Conservation (phyloP, 35 echinoderm and acorn worm genomes). For the Acanthaster planci region DNA sequence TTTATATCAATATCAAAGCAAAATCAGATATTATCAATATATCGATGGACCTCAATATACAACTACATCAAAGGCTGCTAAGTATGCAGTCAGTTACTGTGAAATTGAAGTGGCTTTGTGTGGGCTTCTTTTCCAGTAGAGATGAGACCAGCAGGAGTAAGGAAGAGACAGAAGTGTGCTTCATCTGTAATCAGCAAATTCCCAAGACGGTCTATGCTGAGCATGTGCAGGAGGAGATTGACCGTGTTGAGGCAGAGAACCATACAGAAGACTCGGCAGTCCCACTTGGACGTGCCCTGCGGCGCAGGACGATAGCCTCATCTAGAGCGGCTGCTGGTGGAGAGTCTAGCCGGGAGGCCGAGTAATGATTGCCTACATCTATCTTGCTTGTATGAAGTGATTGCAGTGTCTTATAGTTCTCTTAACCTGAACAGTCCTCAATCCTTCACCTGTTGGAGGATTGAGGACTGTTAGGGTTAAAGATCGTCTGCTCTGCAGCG, state of each 20-base stretch:
- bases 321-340: not conserved
- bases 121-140: not conserved
- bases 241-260: not conserved
- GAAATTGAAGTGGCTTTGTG: too few relatives aligned
- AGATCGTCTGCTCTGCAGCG: too few relatives aligned
- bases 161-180: not conserved
- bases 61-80: too few relatives aligned
- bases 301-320: not conserved
- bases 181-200: not conserved
- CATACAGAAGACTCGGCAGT: not conserved
- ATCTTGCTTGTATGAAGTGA: slow-evolving; percentile 14
- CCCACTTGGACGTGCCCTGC: not conserved
- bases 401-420: not conserved
- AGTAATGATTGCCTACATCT: slow-evolving; percentile 26
- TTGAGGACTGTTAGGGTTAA: too few relatives aligned
- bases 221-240: slow-evolving; percentile 17
- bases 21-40: too few relatives aligned
- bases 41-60: too few relatives aligned
- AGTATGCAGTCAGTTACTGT: too few relatives aligned
- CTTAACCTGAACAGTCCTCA: too few relatives aligned
- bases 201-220: not conserved
- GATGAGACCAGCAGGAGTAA: not conserved
- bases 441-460: too few relatives aligned
- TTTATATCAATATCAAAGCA: too few relatives aligned
- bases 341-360: not conserved